Conservation (phyloP, 2,888 invertebrate genomes). For the Pilophorus perplexus region DNA sequence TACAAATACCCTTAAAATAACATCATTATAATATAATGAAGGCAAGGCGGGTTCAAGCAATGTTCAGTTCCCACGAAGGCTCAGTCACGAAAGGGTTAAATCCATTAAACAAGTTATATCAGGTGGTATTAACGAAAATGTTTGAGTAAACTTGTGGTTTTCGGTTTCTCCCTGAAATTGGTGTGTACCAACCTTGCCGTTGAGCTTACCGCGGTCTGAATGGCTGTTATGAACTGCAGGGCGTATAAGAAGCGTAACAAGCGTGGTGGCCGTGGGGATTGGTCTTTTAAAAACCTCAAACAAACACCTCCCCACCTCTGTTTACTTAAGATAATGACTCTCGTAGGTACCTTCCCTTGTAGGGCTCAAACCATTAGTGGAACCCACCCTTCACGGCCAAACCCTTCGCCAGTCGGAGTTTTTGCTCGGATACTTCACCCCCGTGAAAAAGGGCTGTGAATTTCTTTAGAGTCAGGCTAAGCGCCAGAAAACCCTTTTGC, state of each 20-base stretch:
- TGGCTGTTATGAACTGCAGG: constrained; percentile 4
- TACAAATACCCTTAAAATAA: no score
- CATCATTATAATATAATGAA: no score
- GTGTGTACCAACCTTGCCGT: no score
- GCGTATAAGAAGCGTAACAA: constrained; percentile 30
- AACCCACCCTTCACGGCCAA: neutral
- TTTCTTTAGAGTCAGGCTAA: constrained; percentile 13
- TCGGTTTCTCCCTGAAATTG: no score
- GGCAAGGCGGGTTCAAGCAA: no score
- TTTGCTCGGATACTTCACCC: neutral
- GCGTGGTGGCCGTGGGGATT: constrained; percentile 4
- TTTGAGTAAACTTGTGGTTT: no score
- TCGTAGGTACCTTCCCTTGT: constrained; percentile 1
- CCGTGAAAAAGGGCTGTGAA: constrained; percentile 2
- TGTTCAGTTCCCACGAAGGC: no score
- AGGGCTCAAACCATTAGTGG: constrained; percentile 11
- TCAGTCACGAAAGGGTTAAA: no score
- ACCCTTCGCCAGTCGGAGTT: neutral
- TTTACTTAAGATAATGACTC: constrained; percentile 41
- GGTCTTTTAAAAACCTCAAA: constrained; percentile 34
- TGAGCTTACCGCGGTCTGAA: no score
- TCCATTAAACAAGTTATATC: no score
- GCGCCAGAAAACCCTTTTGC: constrained; percentile 1
- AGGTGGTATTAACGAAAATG: no score
- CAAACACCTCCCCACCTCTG: constrained; percentile 22